Percentiles rank a stretch among this genome's conserved stretches.
Evolutionary conservation across 2,888 invertebrate genomes (phyloP).

Genomic region (Mylabris sibirica): DNA sequence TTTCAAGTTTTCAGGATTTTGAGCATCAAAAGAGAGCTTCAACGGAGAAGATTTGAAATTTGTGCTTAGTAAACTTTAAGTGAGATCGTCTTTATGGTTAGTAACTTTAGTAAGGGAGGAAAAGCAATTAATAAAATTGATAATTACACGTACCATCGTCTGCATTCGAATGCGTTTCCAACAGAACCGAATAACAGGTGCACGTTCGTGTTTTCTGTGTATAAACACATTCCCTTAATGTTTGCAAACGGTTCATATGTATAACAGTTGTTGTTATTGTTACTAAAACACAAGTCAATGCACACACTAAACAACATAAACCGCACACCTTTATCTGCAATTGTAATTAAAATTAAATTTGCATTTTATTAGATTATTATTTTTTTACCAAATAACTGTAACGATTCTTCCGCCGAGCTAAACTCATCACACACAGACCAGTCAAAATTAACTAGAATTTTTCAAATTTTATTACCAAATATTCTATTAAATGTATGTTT

Average conservation of each 20-base stretch:
- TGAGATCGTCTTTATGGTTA: too few species aligned
- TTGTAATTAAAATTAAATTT: constrained; percentile 48
- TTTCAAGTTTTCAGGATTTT: too few species aligned
- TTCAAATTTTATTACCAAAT: neutral
- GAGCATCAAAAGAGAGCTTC: too few species aligned
- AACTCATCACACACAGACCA: constrained; percentile 84
- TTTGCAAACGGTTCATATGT: constrained; percentile 89
- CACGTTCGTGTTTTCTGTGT: constrained; percentile 80
- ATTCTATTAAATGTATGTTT: constrained; percentile 10
- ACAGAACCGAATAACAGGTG: constrained; percentile 78
- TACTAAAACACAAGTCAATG: constrained; percentile 85
- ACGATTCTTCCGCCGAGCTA: constrained; percentile 83
- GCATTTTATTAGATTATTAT: neutral
- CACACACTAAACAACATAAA: constrained; percentile 85
- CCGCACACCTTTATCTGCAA: constrained; percentile 88
- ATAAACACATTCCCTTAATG: constrained; percentile 86
- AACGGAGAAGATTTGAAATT: too few species aligned
- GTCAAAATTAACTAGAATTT: constrained; percentile 80
- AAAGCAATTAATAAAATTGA: constrained; percentile 15
- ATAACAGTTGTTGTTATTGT: constrained; percentile 91
- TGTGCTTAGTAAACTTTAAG: too few species aligned
- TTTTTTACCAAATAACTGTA: constrained; percentile 85
- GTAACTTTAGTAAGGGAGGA: too few species aligned
- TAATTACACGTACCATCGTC: constrained; percentile 69
- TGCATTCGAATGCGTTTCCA: constrained; percentile 69